Evolutionary conservation across 1,140 invertebrate genomes (phyloP), one percentile per base, ranked within the genome.

Genomic region (Temnothorax longispinosus): DNA sequence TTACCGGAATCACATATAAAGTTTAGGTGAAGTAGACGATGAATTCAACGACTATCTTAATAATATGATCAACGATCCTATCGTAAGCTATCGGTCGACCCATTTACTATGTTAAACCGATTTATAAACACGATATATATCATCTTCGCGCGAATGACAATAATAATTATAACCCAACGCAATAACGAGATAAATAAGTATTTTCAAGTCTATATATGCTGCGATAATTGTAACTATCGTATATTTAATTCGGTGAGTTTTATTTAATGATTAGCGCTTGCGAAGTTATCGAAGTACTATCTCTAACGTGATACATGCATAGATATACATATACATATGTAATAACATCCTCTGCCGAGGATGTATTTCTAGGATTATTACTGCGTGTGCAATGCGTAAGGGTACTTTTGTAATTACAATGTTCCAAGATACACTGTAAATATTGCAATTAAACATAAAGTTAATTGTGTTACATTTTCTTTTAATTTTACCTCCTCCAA

Each of bases 361-460:
- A 78, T 56, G 27, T 76, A 75, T 62, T 58, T 60, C 58, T 82
- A 82, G 41, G 18, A 82, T 44, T 58, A 82, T 41, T 82, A 74
- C 54, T 69, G 44, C 60, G 60, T 78, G 64, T 64, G 64, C 38
- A 47, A 65, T 78, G 58, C 41, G 65, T 72, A 85, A 76, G 58
- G 47, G 84, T 77, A 87, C 76, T 91, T 88, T 88, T 91, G 85
- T 91, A 90, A 88, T 78, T 90, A 90, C 84, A 52, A 91, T 86
- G 86, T 88, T 89, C 77, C 88, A 89, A 13, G 44, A 86, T 89
- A 91, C 82, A 76, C 88, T 91, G 90, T 91, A 91, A 91, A 91
- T 91, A 91, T 85, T 89, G 81, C 90, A 89, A 92, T 92, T 91
- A 92, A 92, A 92, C 27, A 27, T 91, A 91, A 92, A 89, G 18